Evolutionary conservation across 1,140 invertebrate genomes (phyloP).

Genomic region (Leptonema lineaticorne): DNA sequence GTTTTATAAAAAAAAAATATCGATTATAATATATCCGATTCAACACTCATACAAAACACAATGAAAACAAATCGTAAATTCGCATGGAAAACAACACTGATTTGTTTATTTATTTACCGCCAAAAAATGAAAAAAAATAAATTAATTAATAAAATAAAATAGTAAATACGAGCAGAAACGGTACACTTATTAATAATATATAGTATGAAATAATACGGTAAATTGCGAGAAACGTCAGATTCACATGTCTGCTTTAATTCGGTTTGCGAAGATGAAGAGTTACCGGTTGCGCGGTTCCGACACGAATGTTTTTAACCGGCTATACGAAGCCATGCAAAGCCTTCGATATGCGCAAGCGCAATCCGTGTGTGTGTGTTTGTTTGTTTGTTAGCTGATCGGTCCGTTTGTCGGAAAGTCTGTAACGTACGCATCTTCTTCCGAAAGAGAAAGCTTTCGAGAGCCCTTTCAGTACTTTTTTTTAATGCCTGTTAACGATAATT

Average conservation of each 20-base stretch:
- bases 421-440: no score
- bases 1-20: no score
- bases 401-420: no score
- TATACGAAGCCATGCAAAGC: not conserved
- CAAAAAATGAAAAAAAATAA: not conserved
- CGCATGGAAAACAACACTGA: not conserved
- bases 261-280: not conserved
- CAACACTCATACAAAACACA: no score
- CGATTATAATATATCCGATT: no score
- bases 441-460: no score
- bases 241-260: slow-evolving; percentile 21
- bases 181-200: no score
- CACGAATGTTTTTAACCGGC: not conserved
- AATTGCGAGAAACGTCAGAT: slow-evolving; percentile 15
- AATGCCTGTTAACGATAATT: no score
- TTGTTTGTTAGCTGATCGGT: no score
- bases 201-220: no score
- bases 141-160: not conserved
- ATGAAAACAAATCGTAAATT: no score
- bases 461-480: no score
- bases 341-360: not conserved
- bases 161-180: not conserved
- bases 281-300: slow-evolving; percentile 2
- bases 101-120: not conserved
- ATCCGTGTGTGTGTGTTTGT: not conserved